Conservation (phyloP, 2,113 vertebrate genomes). For the Phaethornis superciliosus region DNA sequence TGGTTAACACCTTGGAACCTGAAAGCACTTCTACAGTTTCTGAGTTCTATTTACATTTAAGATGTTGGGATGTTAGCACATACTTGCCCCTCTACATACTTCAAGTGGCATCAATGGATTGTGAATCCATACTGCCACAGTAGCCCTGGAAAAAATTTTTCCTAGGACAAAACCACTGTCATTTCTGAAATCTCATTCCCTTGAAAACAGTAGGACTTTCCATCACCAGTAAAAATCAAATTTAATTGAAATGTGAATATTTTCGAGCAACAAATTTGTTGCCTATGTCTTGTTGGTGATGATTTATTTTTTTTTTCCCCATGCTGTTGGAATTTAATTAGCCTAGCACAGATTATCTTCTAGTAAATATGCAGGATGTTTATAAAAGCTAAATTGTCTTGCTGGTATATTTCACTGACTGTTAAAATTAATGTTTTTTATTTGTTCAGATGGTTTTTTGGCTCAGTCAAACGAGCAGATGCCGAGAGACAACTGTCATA, state of each 20-base stretch:
- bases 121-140: neutral
- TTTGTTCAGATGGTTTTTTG: constrained; percentile 92
- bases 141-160: neutral
- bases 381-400: neutral
- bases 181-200: neutral
- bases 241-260: neutral
- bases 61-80: fast-evolving
- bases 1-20: neutral
- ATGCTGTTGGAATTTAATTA: neutral
- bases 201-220: neutral
- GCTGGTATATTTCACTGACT: neutral
- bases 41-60: neutral
- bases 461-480: constrained; percentile 85
- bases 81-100: neutral
- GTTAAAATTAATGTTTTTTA: constrained; percentile 25
- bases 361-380: constrained; percentile 12
- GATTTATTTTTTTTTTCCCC: fast-evolving
- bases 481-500: constrained; percentile 86
- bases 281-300: neutral
- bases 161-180: neutral
- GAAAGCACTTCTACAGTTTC: neutral
- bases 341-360: neutral
- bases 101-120: neutral
- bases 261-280: constrained; percentile 2
- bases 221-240: neutral